Conservation (phyloP, 2,888 invertebrate species). For the Encarsia formosa region DNA sequence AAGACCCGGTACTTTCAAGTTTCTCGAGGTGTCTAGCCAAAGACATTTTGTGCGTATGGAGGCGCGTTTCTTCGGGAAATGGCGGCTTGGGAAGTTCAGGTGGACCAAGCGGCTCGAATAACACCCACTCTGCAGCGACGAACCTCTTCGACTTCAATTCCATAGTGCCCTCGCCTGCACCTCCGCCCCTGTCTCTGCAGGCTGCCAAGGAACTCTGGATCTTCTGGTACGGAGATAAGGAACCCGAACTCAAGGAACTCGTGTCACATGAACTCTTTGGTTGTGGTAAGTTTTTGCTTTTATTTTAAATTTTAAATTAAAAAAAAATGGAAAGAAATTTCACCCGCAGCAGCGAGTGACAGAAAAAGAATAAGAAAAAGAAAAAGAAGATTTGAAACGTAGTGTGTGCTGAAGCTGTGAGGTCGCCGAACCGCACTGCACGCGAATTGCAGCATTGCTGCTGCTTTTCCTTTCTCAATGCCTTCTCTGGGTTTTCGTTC, state of each 20-base stretch:
- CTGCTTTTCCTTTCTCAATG: background rate
- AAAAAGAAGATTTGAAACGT: too few species aligned
- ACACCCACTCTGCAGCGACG: slow-evolving; percentile 9
- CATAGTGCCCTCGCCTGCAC: slow-evolving; percentile 57
- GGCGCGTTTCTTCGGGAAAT: slow-evolving; percentile 70
- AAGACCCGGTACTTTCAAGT: slow-evolving; percentile 86
- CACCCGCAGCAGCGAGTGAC: background rate
- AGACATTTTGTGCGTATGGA: slow-evolving; percentile 97
- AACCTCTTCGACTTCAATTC: slow-evolving; percentile 47
- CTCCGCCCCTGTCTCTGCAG: slow-evolving; percentile 76
- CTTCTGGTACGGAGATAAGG: slow-evolving; percentile 99
- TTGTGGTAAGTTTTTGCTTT: slow-evolving; percentile 66
- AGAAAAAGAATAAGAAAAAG: too few species aligned
- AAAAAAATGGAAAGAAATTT: background rate
- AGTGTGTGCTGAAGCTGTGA: slow-evolving; percentile 20
- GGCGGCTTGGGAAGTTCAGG: slow-evolving; percentile 48
- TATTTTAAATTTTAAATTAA: background rate
- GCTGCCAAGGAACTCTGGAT: slow-evolving; percentile 98
- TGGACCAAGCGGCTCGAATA: slow-evolving; percentile 36
- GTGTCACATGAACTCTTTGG: slow-evolving; percentile 81
- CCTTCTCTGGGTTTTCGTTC: too few species aligned
- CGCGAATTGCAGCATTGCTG: background rate
- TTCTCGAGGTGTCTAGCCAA: slow-evolving; percentile 88
- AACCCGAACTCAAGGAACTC: slow-evolving; percentile 81
- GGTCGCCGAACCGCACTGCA: slow-evolving; percentile 42